Evolutionary conservation across 2,888 invertebrate genomes (phyloP).

Genomic region (Julus scanicus): DNA sequence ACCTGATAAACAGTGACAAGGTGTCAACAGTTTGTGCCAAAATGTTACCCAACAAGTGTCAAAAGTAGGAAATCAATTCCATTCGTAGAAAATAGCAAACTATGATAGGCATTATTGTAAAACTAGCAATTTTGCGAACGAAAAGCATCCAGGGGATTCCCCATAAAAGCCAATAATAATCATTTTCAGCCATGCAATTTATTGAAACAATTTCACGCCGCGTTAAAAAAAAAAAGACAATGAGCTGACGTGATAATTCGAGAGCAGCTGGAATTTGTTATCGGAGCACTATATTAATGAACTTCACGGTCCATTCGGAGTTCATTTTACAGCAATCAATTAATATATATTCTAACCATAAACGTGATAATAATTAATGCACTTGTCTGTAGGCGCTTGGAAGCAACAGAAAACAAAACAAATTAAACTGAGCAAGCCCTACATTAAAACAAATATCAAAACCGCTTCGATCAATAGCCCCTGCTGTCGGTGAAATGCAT

Average conservation of each 20-base stretch:
- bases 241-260: neutral
- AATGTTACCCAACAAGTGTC: conserved; percentile 42
- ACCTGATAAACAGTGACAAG: conserved; percentile 42
- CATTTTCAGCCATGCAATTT: neutral
- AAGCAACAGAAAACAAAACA: neutral
- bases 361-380: neutral
- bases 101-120: neutral
- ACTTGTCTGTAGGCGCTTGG: neutral
- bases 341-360: neutral
- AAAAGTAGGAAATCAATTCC: conserved; percentile 22
- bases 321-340: neutral
- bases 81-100: neutral
- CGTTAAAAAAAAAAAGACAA: neutral
- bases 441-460: neutral
- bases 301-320: neutral
- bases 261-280: neutral
- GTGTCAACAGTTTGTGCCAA: conserved; percentile 39
- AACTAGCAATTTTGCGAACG: neutral
- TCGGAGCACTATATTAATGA: neutral
- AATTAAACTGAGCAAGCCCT: neutral
- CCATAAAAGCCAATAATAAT: neutral
- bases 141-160: neutral
- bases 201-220: neutral
- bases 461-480: neutral
- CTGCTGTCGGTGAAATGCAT: neutral